phyloP scores from a whole-genome alignment of 2,888 invertebrate genomes.

The Amphipoea lucens region DNA sequence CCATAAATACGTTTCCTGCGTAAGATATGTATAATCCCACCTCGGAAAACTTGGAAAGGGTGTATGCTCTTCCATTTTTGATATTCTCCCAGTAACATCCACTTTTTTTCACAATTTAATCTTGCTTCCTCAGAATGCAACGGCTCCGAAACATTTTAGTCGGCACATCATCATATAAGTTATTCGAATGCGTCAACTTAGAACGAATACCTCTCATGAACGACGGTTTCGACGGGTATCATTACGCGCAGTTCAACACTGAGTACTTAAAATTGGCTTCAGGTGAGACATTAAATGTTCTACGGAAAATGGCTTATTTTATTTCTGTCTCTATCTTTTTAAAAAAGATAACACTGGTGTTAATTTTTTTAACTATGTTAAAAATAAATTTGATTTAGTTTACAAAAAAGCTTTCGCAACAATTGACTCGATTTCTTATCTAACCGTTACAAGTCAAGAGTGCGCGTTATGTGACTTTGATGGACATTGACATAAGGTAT shows the following conservation, averaged over 20 bases:
- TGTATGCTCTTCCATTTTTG: too few relatives aligned
- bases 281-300: constrained; percentile 70
- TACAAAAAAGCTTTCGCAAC: too few relatives aligned
- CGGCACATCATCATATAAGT: constrained; percentile 79
- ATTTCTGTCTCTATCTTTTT: too few relatives aligned
- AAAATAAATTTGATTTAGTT: too few relatives aligned
- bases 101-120: background rate
- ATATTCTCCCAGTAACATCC: too few relatives aligned
- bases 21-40: too few relatives aligned
- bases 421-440: too few relatives aligned
- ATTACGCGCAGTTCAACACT: constrained; percentile 91
- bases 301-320: background rate
- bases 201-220: constrained; percentile 88
- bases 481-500: background rate
- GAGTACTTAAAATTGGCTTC: constrained; percentile 91
- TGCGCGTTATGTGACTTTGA: background rate
- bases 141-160: constrained; percentile 81
- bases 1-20: too few relatives aligned
- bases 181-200: constrained; percentile 91
- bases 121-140: constrained; percentile 77
- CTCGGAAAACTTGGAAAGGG: too few relatives aligned
- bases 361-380: background rate
- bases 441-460: background rate
- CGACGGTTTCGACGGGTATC: constrained; percentile 84
- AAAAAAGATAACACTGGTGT: too few relatives aligned